Evolutionary conservation across 2,888 invertebrate genomes (phyloP).

Genomic region (Chorisops tibialis): DNA sequence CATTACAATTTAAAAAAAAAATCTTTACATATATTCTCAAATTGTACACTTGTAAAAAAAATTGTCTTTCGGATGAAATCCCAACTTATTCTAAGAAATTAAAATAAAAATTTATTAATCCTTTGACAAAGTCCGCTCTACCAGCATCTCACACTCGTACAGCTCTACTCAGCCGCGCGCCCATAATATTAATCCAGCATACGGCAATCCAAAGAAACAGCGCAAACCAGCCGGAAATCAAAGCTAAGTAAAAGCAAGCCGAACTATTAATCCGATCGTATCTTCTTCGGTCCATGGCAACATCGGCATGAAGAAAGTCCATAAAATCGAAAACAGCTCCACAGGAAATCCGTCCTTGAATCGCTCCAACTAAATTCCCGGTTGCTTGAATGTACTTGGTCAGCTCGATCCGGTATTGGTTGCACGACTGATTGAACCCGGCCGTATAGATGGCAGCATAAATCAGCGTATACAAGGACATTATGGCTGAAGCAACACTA

Average conservation of each 20-base stretch:
- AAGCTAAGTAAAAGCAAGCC: conserved; percentile 62
- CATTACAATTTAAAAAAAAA: no score
- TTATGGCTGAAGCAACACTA: conserved; percentile 60
- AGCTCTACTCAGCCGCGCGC: conserved; percentile 51
- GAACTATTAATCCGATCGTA: conserved; percentile 72
- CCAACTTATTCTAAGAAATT: no score
- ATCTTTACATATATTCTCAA: no score
- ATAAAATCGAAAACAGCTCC: conserved; percentile 76
- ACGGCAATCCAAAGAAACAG: conserved; percentile 56
- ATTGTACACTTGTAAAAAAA: no score
- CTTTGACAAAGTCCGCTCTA: conserved; percentile 22
- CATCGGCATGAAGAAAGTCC: conserved; percentile 74
- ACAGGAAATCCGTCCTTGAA: conserved; percentile 62
- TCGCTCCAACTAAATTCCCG: conserved; percentile 50
- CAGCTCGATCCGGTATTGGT: conserved; percentile 66
- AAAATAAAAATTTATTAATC: no score
- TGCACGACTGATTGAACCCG: conserved; percentile 73
- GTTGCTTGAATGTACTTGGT: conserved; percentile 55
- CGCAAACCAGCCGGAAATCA: conserved; percentile 62
- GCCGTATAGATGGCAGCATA: conserved; percentile 69
- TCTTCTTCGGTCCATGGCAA: conserved; percentile 55
- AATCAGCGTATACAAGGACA: conserved; percentile 64
- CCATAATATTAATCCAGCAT: conserved; percentile 53
- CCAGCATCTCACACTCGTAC: conserved; percentile 42
- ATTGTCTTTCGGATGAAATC: no score